Percentiles rank a stretch among this genome's conserved stretches.
Evolutionary conservation across 1,140 invertebrate genomes (phyloP).

Genomic region (Oreohelix idahoensis): DNA sequence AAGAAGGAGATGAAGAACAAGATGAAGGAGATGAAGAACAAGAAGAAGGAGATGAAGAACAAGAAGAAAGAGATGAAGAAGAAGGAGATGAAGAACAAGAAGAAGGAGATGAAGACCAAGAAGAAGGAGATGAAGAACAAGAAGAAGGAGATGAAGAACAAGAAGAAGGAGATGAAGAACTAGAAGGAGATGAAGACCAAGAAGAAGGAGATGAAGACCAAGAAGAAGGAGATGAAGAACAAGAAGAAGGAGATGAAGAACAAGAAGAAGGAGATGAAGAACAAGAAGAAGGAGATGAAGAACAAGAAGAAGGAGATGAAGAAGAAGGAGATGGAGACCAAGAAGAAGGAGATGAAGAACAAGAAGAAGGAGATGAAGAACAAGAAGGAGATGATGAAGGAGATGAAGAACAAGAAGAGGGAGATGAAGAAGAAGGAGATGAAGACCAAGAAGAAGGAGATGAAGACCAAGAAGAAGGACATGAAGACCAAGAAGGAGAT

Average conservation of each 20-base stretch:
- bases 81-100: no score
- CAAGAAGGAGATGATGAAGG: not conserved
- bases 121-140: no score
- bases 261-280: not conserved
- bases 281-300: not conserved
- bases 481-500: no score
- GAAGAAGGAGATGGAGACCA: no score
- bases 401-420: not conserved
- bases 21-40: not conserved
- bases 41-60: no score
- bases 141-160: not conserved
- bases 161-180: not conserved
- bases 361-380: slow-evolving; percentile 10
- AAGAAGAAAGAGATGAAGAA: no score
- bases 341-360: no score
- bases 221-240: not conserved
- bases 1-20: not conserved
- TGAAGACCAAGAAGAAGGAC: no score
- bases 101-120: not conserved
- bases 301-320: not conserved
- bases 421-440: slow-evolving; percentile 11
- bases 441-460: no score
- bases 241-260: not conserved
- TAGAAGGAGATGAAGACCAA: not conserved
- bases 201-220: no score